Base-by-base conservation (phyloP, 2,888 invertebrate genomes). In the Drosophila bunnanda region DNA sequence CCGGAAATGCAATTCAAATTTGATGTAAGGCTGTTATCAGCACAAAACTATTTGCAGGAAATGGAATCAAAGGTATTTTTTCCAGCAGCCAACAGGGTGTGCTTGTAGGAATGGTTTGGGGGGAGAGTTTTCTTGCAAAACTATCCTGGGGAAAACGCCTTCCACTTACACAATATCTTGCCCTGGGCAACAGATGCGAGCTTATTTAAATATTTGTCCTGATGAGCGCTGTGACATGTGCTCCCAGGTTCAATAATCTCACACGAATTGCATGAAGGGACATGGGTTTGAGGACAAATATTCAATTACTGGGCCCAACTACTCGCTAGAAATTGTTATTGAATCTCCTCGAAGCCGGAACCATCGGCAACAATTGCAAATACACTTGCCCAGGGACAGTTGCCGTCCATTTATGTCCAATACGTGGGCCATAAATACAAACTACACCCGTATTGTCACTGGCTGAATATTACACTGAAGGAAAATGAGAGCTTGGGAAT, bases 71-170 rank as follows among this genome's bases (percentile, higher is more conserved):
- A 20, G 4, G 17, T 12, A 12, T 7, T 8, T 43, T 22, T 20
- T 34, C 22, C 12, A 17, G 32, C 13, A 22, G 38, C 25, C 8
- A 30, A 20, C 4, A 6, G 10, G 10, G 10, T n/a, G 41, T 6
- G 20, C 2, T 20, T 10, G 17, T 39, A 17, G 1, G 2, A 17
- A 38, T 1, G 6, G 12, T 39, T 20, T 20, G 12, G 20, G 77
- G 43, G 55, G 55, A 71, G 71, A 77, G 62, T 82, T 82, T 77
- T 56, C 41, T 75, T 75, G 73, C 30, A 53, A 85, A 79, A 79
- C 79, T 79, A 82, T 52, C 34, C 77, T 25, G 71, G 66, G 65
- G 73, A 58, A 77, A 76, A 58, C 77, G 68, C 48, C 72, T 64
- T 55, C 58, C 43, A 54, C 34, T 39, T 56, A 74, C 12, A 59